Conservation (phyloP, 2,888 invertebrate species). For the Nysson spinosus region DNA sequence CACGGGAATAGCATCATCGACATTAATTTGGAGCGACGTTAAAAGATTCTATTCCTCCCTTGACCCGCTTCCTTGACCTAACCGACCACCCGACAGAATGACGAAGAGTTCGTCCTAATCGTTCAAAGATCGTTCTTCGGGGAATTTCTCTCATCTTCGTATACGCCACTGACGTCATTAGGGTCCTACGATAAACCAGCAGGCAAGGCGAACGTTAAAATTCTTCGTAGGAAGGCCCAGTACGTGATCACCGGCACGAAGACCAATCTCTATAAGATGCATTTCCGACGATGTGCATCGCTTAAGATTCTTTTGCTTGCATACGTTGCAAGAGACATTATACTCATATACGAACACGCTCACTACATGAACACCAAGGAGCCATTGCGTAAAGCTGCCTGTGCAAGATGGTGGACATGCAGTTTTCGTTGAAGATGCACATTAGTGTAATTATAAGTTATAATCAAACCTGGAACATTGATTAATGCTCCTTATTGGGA, state of each 20-base stretch:
- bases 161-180: constrained; percentile 34
- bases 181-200: constrained; percentile 15
- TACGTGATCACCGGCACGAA: constrained; percentile 35
- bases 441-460: too few relatives aligned
- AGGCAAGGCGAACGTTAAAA: constrained; percentile 10
- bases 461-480: too few relatives aligned
- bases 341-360: too few relatives aligned
- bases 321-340: too few relatives aligned
- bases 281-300: background rate
- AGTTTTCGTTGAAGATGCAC: too few relatives aligned
- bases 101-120: constrained; percentile 24
- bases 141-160: constrained; percentile 29
- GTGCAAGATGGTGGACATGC: too few relatives aligned
- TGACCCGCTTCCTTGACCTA: constrained; percentile 31
- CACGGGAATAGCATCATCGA: constrained; percentile 13
- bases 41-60: constrained; percentile 20
- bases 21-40: constrained; percentile 18
- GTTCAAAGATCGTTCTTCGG: constrained; percentile 20
- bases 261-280: background rate
- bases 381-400: too few relatives aligned
- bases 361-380: too few relatives aligned
- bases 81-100: constrained; percentile 2
- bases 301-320: too few relatives aligned
- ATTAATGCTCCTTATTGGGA: too few relatives aligned
- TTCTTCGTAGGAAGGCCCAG: constrained; percentile 18